phyloP scores from a whole-genome alignment of 2,797 vertebrate species.

The Aphelocoma californica region DNA sequence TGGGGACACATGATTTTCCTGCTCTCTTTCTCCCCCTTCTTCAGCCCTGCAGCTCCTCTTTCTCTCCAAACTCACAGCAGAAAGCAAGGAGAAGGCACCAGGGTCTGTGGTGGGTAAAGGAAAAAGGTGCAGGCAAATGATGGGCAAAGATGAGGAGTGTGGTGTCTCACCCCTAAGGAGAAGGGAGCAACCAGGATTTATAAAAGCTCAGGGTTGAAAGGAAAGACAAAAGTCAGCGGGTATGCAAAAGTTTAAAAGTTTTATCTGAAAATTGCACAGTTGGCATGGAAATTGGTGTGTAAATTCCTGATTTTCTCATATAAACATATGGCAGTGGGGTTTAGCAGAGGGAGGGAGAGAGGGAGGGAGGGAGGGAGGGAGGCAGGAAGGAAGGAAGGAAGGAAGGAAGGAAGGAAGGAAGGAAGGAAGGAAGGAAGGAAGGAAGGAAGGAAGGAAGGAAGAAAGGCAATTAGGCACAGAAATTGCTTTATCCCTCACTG shows the following conservation, averaged over 20 bases:
- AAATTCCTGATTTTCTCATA: background rate
- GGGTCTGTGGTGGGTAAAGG: background rate
- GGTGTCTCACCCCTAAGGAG: background rate
- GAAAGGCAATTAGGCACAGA: background rate
- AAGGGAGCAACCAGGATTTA: background rate
- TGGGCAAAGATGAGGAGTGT: background rate
- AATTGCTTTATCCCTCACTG: background rate
- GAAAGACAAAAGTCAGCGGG: background rate
- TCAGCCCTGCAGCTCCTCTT: fast-evolving
- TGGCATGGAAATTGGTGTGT: background rate
- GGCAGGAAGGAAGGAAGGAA: too few relatives aligned
- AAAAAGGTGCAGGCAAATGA: background rate
- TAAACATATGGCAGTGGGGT: background rate
- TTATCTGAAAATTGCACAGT: background rate
- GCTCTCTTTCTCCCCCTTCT: background rate
- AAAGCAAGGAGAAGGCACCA: background rate
- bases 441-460: too few relatives aligned
- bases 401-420: too few relatives aligned
- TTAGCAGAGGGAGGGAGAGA: background rate
- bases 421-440: too few relatives aligned
- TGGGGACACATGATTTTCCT: fast-evolving
- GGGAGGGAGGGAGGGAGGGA: too few relatives aligned
- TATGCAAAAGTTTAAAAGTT: background rate
- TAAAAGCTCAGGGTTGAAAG: background rate
- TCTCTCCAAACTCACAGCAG: background rate